These are phyloP conservation scores for Spatulosminthurus flaviceps DNA, from an alignment of 2,888 invertebrate species.

Conservation along the genomic window DNA sequence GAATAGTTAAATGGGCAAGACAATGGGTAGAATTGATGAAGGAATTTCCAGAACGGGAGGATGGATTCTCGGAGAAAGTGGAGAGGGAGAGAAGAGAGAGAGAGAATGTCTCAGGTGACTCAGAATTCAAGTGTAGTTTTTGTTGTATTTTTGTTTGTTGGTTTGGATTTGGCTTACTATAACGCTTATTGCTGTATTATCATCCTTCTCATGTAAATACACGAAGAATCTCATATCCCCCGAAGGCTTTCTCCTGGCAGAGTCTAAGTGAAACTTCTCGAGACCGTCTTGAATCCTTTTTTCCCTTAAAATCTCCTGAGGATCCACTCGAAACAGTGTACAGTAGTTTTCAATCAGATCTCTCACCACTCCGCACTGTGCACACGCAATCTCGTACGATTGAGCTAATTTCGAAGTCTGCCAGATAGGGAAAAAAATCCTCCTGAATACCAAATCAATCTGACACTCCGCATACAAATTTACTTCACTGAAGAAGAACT, in stretches of 20 bases:
- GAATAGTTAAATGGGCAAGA: constrained; percentile 26
- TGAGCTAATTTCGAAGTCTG: constrained; percentile 43
- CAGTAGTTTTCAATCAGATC: constrained; percentile 81
- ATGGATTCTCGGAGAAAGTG: neutral
- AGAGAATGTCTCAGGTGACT: constrained; percentile 32
- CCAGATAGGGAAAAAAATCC: constrained; percentile 39
- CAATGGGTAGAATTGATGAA: constrained; percentile 26
- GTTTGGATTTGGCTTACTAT: constrained; percentile 53
- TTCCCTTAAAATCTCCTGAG: constrained; percentile 78
- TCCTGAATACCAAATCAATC: constrained; percentile 43
- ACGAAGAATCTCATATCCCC: constrained; percentile 82
- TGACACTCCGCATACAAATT: constrained; percentile 36
- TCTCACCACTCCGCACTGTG: constrained; percentile 77
- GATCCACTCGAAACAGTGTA: constrained; percentile 82
- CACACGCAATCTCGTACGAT: constrained; percentile 59
- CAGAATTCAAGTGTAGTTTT: constrained; percentile 13
- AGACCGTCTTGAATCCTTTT: constrained; percentile 79
- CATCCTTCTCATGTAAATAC: constrained; percentile 73
- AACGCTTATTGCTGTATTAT: constrained; percentile 57
- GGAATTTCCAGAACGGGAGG: neutral
- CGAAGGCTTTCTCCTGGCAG: constrained; percentile 64
- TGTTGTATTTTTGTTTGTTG: constrained; percentile 30
- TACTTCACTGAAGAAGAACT: constrained; percentile 28
- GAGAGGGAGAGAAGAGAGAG: too few relatives aligned
- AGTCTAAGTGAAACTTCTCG: constrained; percentile 74